Conservation (phyloP, 2,888 invertebrate species). For the Megamerina dolium region DNA sequence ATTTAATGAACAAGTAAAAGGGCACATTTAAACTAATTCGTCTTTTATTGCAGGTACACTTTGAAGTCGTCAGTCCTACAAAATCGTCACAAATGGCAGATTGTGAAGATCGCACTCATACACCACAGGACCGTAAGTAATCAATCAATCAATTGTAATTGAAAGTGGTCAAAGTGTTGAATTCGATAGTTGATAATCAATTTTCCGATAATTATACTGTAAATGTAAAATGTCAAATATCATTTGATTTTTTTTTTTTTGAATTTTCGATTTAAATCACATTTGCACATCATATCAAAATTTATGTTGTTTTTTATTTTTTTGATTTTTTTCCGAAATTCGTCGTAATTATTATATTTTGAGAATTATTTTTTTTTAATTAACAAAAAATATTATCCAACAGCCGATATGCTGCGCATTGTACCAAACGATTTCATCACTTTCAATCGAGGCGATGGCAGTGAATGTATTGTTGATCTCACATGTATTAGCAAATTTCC, state of each 20-base stretch:
- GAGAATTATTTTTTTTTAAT: constrained; percentile 3
- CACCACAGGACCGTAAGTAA: constrained; percentile 38
- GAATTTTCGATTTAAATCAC: too few species aligned
- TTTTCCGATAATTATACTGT: not conserved
- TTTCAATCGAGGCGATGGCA: constrained; percentile 54
- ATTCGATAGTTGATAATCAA: not conserved
- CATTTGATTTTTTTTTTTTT: not conserved
- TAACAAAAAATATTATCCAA: not conserved
- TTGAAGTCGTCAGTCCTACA: constrained; percentile 51
- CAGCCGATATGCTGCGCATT: constrained; percentile 54
- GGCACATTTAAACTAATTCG: too few species aligned
- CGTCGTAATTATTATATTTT: constrained; percentile 2
- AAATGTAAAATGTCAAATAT: not conserved
- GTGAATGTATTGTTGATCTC: constrained; percentile 60
- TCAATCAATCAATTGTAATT: not conserved
- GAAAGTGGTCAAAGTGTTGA: not conserved
- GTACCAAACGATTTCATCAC: constrained; percentile 65
- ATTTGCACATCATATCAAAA: too few species aligned
- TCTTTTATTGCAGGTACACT: constrained; percentile 56
- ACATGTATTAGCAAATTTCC: constrained; percentile 61
- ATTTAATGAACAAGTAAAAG: too few species aligned
- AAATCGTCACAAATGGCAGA: constrained; percentile 53
- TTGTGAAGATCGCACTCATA: constrained; percentile 27
- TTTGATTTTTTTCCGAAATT: not conserved
- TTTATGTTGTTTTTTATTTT: constrained; percentile 5